These are phyloP conservation scores for Tylochromis polylepis DNA, from an alignment of 2,113 vertebrate species.

Conservation along the genomic window DNA sequence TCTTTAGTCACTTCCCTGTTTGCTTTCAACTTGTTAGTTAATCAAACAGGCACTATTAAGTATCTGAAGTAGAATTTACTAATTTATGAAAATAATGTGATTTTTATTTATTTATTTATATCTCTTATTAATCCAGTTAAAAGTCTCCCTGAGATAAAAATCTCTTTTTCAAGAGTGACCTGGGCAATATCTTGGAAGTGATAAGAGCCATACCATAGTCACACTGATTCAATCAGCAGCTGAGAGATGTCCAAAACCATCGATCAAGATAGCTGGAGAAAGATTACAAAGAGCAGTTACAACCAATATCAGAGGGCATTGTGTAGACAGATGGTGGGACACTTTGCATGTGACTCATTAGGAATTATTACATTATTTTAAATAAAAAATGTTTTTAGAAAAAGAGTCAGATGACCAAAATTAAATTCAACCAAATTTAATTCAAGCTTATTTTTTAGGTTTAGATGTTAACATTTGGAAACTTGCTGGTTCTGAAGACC, in stretches of 20 bases:
- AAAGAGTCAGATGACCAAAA: no score
- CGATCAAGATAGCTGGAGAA: background rate
- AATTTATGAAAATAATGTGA: background rate
- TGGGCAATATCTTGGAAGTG: background rate
- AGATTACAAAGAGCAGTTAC: background rate
- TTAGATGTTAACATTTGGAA: background rate
- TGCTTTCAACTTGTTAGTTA: background rate
- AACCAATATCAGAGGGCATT: background rate
- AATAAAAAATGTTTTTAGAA: no score
- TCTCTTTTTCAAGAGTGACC: background rate
- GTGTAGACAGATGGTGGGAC: background rate
- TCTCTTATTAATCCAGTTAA: background rate
- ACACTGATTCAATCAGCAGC: background rate
- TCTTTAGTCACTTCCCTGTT: background rate
- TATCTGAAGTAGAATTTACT: background rate
- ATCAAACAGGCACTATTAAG: background rate
- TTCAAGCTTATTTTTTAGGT: background rate
- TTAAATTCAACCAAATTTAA: no score
- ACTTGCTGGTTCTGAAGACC: background rate
- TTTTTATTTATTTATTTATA: background rate
- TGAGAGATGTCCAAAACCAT: background rate
- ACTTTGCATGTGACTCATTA: background rate
- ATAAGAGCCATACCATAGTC: background rate
- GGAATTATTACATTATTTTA: background rate
- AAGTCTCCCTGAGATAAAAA: background rate